Evolutionary conservation across 1,140 invertebrate genomes (phyloP).

Genomic region (Nautilus pompilius): DNA sequence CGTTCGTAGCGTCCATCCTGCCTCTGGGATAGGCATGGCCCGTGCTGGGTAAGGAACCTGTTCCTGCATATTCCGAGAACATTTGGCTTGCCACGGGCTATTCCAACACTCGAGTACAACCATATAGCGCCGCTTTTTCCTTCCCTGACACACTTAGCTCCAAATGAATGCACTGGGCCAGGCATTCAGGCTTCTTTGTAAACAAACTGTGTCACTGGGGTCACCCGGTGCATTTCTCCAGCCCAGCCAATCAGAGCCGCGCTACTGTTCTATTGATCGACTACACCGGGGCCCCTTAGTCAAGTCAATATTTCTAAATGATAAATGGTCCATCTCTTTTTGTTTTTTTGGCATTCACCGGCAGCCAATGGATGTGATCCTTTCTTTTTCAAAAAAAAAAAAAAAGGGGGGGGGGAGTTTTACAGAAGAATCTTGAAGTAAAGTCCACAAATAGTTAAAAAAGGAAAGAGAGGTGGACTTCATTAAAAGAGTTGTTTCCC

Average conservation of each 20-base stretch:
- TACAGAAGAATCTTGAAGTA: no score
- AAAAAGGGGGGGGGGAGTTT: no score
- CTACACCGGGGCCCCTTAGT: no score
- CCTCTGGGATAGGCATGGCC: slow-evolving; percentile 25
- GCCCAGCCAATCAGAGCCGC: slow-evolving; percentile 14
- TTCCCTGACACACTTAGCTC: slow-evolving; percentile 3
- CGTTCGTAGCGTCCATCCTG: slow-evolving; percentile 42
- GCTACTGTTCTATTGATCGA: no score
- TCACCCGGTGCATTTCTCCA: slow-evolving; percentile 19
- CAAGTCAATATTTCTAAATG: no score
- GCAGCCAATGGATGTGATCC: no score
- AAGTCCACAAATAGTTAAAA: no score
- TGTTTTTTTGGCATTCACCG: no score
- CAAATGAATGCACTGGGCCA: slow-evolving; percentile 14
- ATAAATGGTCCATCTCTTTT: no score
- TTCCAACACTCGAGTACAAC: slow-evolving; percentile 7
- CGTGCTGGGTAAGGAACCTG: slow-evolving; percentile 16
- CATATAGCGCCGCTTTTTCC: background rate
- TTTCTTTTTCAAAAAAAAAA: no score
- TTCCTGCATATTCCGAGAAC: slow-evolving; percentile 35
- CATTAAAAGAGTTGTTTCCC: no score
- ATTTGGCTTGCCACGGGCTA: slow-evolving; percentile 9
- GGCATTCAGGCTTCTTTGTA: slow-evolving; percentile 18
- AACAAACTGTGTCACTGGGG: slow-evolving; percentile 27
- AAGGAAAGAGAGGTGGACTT: no score